phyloP scores from a whole-genome alignment of 2,797 vertebrate genomes.

The Chaetodon trifasciatus region DNA sequence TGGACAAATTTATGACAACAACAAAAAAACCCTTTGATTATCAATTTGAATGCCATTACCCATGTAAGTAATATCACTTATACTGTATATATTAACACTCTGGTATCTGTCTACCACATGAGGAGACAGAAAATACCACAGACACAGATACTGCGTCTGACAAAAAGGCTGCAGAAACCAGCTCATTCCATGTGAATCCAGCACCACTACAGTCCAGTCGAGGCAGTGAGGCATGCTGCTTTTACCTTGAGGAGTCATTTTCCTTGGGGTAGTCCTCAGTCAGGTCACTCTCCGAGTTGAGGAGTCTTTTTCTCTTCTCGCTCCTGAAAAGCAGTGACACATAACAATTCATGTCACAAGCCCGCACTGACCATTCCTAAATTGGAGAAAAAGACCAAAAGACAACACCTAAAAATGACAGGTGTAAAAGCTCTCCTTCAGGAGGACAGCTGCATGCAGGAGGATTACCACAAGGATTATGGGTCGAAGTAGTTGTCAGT shows the following conservation, averaged over 20 bases:
- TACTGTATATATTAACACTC: neutral
- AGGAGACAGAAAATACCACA: neutral
- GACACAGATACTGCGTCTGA: neutral
- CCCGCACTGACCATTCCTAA: constrained; percentile 12
- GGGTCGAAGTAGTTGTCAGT: neutral
- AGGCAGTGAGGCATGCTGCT: neutral
- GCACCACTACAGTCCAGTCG: neutral
- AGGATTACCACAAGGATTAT: neutral
- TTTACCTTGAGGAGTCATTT: constrained; percentile 97
- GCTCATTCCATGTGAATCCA: neutral
- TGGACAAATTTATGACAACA: neutral
- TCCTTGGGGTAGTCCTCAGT: constrained; percentile 98
- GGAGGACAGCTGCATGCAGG: neutral
- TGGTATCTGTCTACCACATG: neutral
- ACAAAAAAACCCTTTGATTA: neutral
- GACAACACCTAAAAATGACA: neutral
- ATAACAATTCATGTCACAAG: neutral
- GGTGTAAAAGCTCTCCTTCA: neutral
- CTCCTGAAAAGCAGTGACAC: constrained; percentile 73
- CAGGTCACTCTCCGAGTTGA: constrained; percentile 90
- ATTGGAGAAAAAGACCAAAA: neutral
- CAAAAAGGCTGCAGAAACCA: neutral
- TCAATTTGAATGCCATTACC: neutral
- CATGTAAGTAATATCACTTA: neutral
- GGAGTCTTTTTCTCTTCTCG: constrained; percentile 93